Base-by-base conservation (phyloP, 2,797 vertebrate species). In the Decapterus maruadsi region DNA sequence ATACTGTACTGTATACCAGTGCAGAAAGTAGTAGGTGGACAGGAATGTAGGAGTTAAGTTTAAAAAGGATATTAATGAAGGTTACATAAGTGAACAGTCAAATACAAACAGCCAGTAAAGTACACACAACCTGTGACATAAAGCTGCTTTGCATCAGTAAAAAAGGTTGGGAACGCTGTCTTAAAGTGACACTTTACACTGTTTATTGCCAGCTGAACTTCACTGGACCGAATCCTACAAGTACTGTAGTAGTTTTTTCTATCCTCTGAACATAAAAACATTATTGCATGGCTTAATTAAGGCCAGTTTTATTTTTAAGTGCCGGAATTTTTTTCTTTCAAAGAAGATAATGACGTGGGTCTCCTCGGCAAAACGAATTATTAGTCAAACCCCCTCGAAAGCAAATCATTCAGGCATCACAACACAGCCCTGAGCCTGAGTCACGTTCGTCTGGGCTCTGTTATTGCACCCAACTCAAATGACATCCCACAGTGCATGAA, bases 391-490 rank as follows among this genome's bases (percentile, higher is more conserved):
- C 17, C 8, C n/a, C 68, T 63, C 20, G 9, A 19, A 26, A 62
- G 42, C 56, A 80, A 81, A 79, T 62, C 69, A 76, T 34, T 63
- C 8, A 36, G 46, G 19, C 68, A 77, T 75, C 42, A 72, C 61
- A 81, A 81, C 43, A 66, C 7, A 63, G 40, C 81, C 61, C 22
- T 43, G 16, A 77, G 69, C 69, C 62, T 36, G 40, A 77, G 43
- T 73, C 68, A 57, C 9, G 6, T 67, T 65, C 56, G 45, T 48
- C 57, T 76, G 60, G 46, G 78, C 38, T 81, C 60, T 69, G 77
- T 82, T 80, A 85, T 86, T 84, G 63, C 72, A 61, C 62, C 72
- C 62, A 46, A 64, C 68, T 88, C 61, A 78, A 84, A 88, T 66
- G 71, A 68, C 72, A 75, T 66, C 87, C 88, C 82, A 58, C 72